Evolutionary conservation across 1,140 invertebrate genomes (phyloP), one percentile per base, ranked within the genome.

Genomic region (Chironomus striatipennis): DNA sequence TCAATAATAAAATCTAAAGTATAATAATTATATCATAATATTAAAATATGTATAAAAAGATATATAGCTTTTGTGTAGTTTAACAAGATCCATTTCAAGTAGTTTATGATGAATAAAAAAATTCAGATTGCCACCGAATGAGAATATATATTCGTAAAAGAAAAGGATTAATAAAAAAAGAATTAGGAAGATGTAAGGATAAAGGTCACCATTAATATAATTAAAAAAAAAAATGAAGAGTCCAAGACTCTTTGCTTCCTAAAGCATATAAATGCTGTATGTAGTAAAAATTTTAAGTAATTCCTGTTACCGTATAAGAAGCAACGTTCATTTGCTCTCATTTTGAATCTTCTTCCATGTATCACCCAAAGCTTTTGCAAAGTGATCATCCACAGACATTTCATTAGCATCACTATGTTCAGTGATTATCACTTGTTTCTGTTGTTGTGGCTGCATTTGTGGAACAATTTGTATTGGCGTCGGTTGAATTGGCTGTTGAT

Each of bases 381-480:
- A 98, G 80, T 98, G 96, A 82, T 98, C 96, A 84, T 98, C 96
- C 17, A 98, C 94, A 79, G 88, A 87, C 1, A 85, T 75, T 73
- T 81, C 83, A 0, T 83, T 81, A 57, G 64, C 65, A 65, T 86
- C 86, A 73, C 84, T 83, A 0, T 84, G 81, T 76, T 87, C 85
- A 82, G 85, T 85, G 76, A 78, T 83, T 73, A 78, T 74, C 7
- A 75, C 74, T 4, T 70, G 74, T 73, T 47, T 67, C 43, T 21
- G 73, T 73, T 34, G 73, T 75, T 4, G 74, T 73, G 21, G 74
- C 74, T 7, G 74, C 57, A 64, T 43, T 80, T 73, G 80, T 79
- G 79, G 78, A 73, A 80, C 78, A 76, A 18, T 70, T 42, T 67
- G 70, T 34, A 65, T 67, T 43, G 42, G 17, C 15, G 24, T 64